These are phyloP conservation scores for Scytalopus superciliaris DNA, from an alignment of 2,113 vertebrate species.

Conservation along the genomic window DNA sequence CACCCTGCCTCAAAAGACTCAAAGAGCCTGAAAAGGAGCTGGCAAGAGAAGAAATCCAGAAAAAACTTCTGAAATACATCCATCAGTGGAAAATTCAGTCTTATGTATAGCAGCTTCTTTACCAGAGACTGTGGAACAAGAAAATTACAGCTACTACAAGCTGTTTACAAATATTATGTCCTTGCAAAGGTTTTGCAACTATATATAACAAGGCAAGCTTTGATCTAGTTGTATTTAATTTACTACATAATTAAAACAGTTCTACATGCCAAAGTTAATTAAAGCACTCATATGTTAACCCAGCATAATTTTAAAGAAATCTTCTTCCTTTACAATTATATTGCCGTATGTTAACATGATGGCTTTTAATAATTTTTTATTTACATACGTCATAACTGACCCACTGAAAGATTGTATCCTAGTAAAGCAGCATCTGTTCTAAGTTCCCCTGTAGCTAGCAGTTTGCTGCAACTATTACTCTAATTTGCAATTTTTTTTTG, in stretches of 20 bases:
- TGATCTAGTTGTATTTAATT: slow-evolving; percentile 8
- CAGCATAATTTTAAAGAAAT: slow-evolving; percentile 13
- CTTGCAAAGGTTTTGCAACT: slow-evolving; percentile 5
- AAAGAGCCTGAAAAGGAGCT: neutral
- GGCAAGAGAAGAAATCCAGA: neutral
- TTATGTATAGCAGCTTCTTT: neutral
- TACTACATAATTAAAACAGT: neutral
- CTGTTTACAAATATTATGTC: neutral
- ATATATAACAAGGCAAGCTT: neutral
- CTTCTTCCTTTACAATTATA: neutral
- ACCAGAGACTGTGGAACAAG: neutral
- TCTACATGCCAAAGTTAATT: slow-evolving; percentile 16
- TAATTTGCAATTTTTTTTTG: neutral
- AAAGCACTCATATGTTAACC: slow-evolving; percentile 19
- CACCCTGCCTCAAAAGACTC: neutral
- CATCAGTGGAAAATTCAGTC: neutral
- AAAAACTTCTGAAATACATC: neutral
- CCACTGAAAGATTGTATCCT: neutral
- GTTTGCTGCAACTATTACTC: neutral
- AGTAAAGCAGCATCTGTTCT: neutral
- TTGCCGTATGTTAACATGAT: neutral
- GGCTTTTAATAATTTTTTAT: slow-evolving; percentile 7
- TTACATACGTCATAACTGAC: slow-evolving; percentile 16
- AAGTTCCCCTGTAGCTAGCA: neutral
- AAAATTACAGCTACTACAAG: neutral